A percentile compares a stretch with the other conserved stretches of the same genome.
These are phyloP conservation scores for Syngnathus typhle DNA, from an alignment of 2,113 vertebrate species.

Conservation along the genomic window DNA sequence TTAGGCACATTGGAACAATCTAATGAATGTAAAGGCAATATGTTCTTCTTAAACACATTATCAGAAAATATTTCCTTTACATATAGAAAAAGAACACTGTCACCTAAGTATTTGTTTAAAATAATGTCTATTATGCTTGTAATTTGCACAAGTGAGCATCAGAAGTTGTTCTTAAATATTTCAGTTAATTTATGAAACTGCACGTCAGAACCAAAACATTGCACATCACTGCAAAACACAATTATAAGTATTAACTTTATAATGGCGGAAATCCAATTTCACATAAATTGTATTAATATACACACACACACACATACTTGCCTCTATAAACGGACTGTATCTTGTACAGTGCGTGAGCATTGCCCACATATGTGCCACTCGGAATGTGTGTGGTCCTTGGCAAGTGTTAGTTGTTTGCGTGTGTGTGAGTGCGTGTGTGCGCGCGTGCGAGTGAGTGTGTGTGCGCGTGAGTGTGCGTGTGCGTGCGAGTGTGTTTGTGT, in stretches of 20 bases:
- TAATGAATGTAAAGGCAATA: not conserved
- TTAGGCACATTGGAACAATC: not conserved
- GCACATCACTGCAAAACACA: not conserved
- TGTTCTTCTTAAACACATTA: not conserved
- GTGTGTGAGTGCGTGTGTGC: slow-evolving; percentile 18
- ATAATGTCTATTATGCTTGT: not conserved
- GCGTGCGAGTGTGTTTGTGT: not conserved
- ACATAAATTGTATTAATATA: too few relatives aligned
- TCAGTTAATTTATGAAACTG: not conserved
- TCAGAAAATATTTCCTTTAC: not conserved
- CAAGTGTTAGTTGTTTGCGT: slow-evolving; percentile 60
- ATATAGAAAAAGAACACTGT: not conserved
- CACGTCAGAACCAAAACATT: too few relatives aligned
- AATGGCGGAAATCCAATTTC: not conserved
- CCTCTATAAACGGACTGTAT: not conserved
- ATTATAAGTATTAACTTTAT: not conserved
- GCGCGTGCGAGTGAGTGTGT: not conserved
- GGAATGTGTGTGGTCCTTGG: slow-evolving; percentile 69
- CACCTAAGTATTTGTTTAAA: not conserved
- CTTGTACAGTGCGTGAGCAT: not conserved
- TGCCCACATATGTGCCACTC: slow-evolving; percentile 13
- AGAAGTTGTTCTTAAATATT: not conserved
- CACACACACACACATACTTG: not conserved
- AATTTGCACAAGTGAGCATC: not conserved
- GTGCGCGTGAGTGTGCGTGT: not conserved